These are phyloP conservation scores for Torymus tubicola DNA, from an alignment of 2,888 invertebrate genomes.

Conservation along the genomic window DNA sequence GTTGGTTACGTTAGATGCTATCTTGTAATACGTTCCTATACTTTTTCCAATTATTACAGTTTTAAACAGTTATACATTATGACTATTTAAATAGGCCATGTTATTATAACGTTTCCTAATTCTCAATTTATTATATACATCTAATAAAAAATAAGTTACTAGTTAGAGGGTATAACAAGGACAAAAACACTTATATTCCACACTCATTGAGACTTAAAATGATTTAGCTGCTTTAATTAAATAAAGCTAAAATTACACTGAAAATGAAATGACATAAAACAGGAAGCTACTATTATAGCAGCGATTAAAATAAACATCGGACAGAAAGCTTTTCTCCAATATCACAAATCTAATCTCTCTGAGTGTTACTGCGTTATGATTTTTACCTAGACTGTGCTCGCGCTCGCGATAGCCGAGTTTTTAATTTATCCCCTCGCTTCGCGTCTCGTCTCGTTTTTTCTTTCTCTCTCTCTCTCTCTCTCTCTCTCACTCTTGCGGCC, in stretches of 20 bases:
- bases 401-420: neutral
- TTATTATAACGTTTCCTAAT: no score
- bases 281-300: constrained; percentile 7
- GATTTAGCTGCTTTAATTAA: neutral
- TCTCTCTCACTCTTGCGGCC: neutral
- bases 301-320: constrained; percentile 7
- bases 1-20: no score
- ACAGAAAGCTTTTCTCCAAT: constrained; percentile 27
- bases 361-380: constrained; percentile 10
- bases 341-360: constrained; percentile 23
- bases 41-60: no score
- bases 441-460: no score
- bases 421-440: constrained; percentile 3
- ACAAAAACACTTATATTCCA: no score
- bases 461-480: neutral
- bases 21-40: no score
- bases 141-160: no score
- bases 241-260: neutral
- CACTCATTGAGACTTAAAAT: no score
- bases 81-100: no score
- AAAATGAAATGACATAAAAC: constrained; percentile 3
- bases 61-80: no score
- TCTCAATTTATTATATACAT: no score
- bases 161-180: no score
- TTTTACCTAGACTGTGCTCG: constrained; percentile 4